A percentile compares a stretch with the other conserved stretches of the same genome.
phyloP scores from a whole-genome alignment of 2,888 invertebrate genomes.

The Diaprepes abbreviatus region DNA sequence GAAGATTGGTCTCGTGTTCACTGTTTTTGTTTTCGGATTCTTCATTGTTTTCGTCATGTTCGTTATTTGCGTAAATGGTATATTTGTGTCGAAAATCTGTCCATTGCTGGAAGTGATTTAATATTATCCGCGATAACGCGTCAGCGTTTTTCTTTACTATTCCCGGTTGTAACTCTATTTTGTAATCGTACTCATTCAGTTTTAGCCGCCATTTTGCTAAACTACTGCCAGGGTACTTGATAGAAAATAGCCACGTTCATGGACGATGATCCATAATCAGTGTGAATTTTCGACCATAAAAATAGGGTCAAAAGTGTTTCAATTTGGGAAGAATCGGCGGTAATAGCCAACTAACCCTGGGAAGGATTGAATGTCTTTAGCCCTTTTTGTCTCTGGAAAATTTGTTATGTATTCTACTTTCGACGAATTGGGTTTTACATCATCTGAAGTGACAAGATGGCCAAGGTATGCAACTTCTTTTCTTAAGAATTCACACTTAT shows the following conservation, averaged over 20 bases:
- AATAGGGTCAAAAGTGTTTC: too few species aligned
- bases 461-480: too few species aligned
- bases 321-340: too few species aligned
- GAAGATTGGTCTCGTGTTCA: too few species aligned
- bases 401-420: too few species aligned
- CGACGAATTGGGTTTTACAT: too few species aligned
- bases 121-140: slow-evolving; percentile 11
- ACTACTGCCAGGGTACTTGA: slow-evolving; percentile 56
- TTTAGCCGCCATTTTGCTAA: slow-evolving; percentile 58
- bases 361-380: too few species aligned
- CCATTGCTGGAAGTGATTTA: slow-evolving; percentile 21
- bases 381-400: too few species aligned
- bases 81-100: slow-evolving; percentile 5
- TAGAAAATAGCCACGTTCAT: slow-evolving; percentile 59
- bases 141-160: slow-evolving; percentile 31
- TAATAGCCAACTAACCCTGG: too few species aligned
- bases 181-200: slow-evolving; percentile 59
- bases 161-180: slow-evolving; percentile 47
- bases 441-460: too few species aligned
- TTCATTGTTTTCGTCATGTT: background rate
- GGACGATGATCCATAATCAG: slow-evolving; percentile 62
- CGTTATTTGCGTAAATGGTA: background rate
- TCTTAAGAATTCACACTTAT: too few species aligned
- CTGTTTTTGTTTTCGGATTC: background rate
- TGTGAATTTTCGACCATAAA: background rate